Conservation (phyloP, 2,113 vertebrate genomes). For the Vidua macroura region DNA sequence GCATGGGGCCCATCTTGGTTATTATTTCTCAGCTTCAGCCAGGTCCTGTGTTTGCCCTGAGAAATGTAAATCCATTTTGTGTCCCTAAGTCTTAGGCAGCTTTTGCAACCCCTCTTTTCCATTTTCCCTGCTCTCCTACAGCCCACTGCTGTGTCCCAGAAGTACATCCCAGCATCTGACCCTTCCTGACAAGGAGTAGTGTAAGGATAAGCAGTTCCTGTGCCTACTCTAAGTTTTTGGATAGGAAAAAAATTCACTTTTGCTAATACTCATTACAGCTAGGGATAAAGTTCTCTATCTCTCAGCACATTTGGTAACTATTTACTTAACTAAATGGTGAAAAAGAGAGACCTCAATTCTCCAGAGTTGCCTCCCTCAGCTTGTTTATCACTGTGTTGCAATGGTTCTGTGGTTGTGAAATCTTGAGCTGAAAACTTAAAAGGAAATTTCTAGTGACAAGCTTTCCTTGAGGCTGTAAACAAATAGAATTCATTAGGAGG, state of each 20-base stretch:
- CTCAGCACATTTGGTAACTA: conserved; percentile 62
- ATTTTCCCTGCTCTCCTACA: neutral
- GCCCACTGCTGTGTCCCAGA: neutral
- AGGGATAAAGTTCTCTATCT: conserved; percentile 17
- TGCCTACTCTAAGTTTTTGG: neutral
- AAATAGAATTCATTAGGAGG: conserved; percentile 67
- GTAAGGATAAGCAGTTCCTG: neutral
- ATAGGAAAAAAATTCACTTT: conserved; percentile 2
- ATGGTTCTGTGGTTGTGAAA: conserved; percentile 73
- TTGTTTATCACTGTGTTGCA: conserved; percentile 74
- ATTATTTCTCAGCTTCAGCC: neutral
- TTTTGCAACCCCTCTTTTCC: neutral
- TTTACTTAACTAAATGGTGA: conserved; percentile 64
- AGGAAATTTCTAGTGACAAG: conserved; percentile 71
- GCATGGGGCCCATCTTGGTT: neutral
- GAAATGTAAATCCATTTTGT: neutral
- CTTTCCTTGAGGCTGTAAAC: conserved; percentile 71
- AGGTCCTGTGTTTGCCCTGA: neutral
- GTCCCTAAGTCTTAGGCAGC: neutral
- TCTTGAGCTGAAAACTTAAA: conserved; percentile 65
- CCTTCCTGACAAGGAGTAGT: neutral
- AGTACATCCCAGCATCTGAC: neutral
- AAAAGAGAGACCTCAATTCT: conserved; percentile 63
- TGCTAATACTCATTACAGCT: neutral
- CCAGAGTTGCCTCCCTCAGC: conserved; percentile 62